These are phyloP conservation scores for Porites divaricata DNA, from an alignment of 92 coral and sea anemone genomes.

Conservation along the genomic window DNA sequence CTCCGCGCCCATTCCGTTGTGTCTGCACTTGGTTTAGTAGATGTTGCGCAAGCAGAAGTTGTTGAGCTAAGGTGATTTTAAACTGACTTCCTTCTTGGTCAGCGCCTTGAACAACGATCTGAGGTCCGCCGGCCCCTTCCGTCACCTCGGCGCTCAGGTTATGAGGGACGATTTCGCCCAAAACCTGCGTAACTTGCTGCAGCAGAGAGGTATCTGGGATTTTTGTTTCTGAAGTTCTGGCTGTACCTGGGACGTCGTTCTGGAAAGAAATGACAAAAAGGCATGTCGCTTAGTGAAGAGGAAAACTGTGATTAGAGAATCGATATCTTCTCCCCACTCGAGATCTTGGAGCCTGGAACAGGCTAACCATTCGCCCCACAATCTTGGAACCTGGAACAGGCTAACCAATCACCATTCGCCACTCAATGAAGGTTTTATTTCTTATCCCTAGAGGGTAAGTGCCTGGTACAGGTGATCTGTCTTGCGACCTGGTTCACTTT, in stretches of 20 bases:
- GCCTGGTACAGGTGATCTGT: too few relatives aligned
- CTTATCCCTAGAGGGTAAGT: too few relatives aligned
- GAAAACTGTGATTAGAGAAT: too few relatives aligned
- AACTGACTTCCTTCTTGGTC: constrained; percentile 85
- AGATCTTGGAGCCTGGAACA: too few relatives aligned
- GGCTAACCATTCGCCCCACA: too few relatives aligned
- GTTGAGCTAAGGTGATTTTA: constrained; percentile 90
- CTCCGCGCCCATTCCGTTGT: constrained; percentile 62
- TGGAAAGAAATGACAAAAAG: not conserved
- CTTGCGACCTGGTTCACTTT: too few relatives aligned
- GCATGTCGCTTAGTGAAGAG: not conserved
- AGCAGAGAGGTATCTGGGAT: constrained; percentile 72
- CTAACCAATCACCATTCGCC: too few relatives aligned
- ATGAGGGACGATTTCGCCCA: constrained; percentile 87
- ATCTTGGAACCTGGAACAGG: too few relatives aligned
- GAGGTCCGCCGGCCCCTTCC: constrained; percentile 81
- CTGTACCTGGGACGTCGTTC: constrained; percentile 37
- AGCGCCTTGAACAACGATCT: constrained; percentile 83
- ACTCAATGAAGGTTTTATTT: too few relatives aligned
- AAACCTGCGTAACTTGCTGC: constrained; percentile 88
- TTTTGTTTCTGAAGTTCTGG: constrained; percentile 43
- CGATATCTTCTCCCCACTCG: not conserved
- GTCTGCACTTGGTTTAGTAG: constrained; percentile 80
- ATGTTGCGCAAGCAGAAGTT: constrained; percentile 86
- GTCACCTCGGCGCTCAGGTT: constrained; percentile 77